phyloP scores from a whole-genome alignment of 2,797 vertebrate genomes.

The Crenuchus spilurus region DNA sequence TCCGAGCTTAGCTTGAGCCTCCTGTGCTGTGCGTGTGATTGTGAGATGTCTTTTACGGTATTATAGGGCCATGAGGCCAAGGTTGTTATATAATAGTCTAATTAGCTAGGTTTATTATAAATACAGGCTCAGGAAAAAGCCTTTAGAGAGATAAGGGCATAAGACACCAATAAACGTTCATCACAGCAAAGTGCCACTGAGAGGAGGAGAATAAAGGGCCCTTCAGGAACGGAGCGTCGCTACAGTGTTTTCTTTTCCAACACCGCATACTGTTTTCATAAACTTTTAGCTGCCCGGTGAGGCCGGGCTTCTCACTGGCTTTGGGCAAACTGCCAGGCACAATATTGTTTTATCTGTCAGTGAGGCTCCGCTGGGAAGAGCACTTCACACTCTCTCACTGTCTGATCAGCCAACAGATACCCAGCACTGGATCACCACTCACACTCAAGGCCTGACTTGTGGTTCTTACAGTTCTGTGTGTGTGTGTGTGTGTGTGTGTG shows the following conservation, averaged over 20 bases:
- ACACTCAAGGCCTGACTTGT: background rate
- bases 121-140: slow-evolving; percentile 60
- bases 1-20: background rate
- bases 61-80: slow-evolving; percentile 45
- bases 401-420: background rate
- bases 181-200: slow-evolving; percentile 25
- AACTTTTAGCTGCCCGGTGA: slow-evolving; percentile 60
- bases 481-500: too few species aligned
- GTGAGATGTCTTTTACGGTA: slow-evolving; percentile 47
- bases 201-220: slow-evolving; percentile 1
- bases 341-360: slow-evolving; percentile 66
- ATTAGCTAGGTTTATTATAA: slow-evolving; percentile 63
- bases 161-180: slow-evolving; percentile 55
- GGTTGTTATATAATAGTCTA: slow-evolving; percentile 59
- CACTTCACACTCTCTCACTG: slow-evolving; percentile 36
- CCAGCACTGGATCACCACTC: background rate
- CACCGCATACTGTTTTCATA: slow-evolving; percentile 67
- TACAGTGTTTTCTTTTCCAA: slow-evolving; percentile 48
- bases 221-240: slow-evolving; percentile 24
- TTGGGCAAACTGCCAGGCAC: slow-evolving; percentile 62
- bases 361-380: slow-evolving; percentile 51
- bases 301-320: slow-evolving; percentile 47
- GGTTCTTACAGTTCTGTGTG: background rate
- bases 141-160: slow-evolving; percentile 40
- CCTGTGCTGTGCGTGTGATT: slow-evolving; percentile 26